phyloP scores from a whole-genome alignment of 2,888 invertebrate species.

The Eupeodes latifasciatus region DNA sequence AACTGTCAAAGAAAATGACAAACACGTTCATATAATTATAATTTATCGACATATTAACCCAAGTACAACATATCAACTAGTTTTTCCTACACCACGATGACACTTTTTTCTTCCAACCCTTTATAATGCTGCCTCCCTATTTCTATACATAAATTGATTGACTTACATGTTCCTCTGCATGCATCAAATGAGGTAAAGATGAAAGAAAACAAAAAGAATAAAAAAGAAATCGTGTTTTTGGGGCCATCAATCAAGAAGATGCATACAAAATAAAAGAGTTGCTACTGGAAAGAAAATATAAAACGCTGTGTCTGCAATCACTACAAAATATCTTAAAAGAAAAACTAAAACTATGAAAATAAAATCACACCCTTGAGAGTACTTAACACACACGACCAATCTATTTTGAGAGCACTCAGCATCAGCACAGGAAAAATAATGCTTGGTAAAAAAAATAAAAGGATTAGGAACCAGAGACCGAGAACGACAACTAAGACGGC shows the following conservation, averaged over 20 bases:
- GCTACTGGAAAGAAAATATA: slow-evolving; percentile 9
- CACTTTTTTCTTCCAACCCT: slow-evolving; percentile 14
- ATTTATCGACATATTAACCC: slow-evolving; percentile 6
- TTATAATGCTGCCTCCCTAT: background rate
- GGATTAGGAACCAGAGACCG: slow-evolving; percentile 39
- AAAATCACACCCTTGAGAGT: slow-evolving; percentile 57
- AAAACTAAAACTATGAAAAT: slow-evolving; percentile 1
- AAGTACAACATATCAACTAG: slow-evolving; percentile 13
- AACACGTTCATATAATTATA: slow-evolving; percentile 3
- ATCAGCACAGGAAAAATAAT: slow-evolving; percentile 41
- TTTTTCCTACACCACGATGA: slow-evolving; percentile 6
- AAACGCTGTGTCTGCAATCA: slow-evolving; percentile 55
- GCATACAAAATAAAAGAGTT: slow-evolving; percentile 25
- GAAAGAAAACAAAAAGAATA: slow-evolving; percentile 19
- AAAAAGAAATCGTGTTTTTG: slow-evolving; percentile 20
- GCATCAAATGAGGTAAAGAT: slow-evolving; percentile 38
- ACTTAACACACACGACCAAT: slow-evolving; percentile 67
- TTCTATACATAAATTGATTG: slow-evolving; percentile 21
- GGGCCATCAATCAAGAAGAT: slow-evolving; percentile 53
- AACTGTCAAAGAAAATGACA: background rate
- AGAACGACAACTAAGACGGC: no score
- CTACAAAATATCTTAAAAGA: slow-evolving; percentile 37
- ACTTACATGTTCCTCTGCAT: background rate
- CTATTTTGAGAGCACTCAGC: slow-evolving; percentile 63
- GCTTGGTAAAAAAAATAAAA: slow-evolving; percentile 19